Conservation (phyloP, 2,888 invertebrate genomes). For the Lacanobia oleracea region DNA sequence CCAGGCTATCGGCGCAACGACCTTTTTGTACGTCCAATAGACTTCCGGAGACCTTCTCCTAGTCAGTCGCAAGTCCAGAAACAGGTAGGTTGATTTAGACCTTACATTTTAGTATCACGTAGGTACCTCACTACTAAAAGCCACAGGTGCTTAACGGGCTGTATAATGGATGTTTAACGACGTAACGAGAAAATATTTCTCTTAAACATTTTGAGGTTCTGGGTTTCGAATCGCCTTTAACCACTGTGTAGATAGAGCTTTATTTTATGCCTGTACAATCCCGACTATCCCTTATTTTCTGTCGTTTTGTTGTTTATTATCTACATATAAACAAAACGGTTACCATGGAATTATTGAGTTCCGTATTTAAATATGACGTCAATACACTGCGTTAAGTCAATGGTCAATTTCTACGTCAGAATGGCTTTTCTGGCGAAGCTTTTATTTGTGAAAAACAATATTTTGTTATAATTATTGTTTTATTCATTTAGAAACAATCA, state of each 20-base stretch:
- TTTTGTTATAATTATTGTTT: constrained; percentile 48
- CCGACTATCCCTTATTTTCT: not conserved
- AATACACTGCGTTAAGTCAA: constrained; percentile 24
- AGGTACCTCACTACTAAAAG: no score
- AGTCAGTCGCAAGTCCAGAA: no score
- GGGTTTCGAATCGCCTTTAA: no score
- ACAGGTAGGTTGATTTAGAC: no score
- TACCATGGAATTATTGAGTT: constrained; percentile 50
- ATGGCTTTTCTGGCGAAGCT: constrained; percentile 32
- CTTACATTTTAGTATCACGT: no score
- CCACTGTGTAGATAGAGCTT: constrained; percentile 3
- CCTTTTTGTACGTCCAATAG: no score
- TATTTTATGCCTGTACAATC: not conserved
- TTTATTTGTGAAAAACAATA: constrained; percentile 30
- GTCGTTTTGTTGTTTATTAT: constrained; percentile 18
- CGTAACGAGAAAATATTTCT: no score
- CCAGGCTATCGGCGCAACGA: no score
- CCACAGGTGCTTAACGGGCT: no score
- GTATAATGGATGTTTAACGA: no score
- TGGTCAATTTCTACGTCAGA: constrained; percentile 15
- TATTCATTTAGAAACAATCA: constrained; percentile 49
- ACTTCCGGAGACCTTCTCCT: no score
- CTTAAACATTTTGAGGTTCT: no score
- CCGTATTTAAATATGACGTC: constrained; percentile 51
- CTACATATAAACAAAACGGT: constrained; percentile 32